phyloP scores from a whole-genome alignment of 2,113 vertebrate genomes.

The Fulmarus glacialis region DNA sequence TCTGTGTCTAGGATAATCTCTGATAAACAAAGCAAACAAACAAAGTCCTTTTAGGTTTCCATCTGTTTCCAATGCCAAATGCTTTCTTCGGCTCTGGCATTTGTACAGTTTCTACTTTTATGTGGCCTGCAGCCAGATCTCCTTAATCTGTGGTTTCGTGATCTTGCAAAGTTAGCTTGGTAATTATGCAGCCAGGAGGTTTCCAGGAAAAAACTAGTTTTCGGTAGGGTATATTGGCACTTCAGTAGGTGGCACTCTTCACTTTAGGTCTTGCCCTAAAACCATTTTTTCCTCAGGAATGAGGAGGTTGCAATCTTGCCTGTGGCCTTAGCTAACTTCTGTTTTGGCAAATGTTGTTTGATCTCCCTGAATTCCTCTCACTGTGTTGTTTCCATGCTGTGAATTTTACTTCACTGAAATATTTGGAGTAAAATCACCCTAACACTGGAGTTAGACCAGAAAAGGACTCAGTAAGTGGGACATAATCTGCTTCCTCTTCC shows the following conservation, averaged over 20 bases:
- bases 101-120: slow-evolving; percentile 2
- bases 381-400: not conserved
- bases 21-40: slow-evolving; percentile 54
- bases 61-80: not conserved
- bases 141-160: not conserved
- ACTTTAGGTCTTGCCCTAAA: not conserved
- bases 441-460: not conserved
- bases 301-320: not conserved
- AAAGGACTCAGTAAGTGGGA: not conserved
- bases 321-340: not conserved
- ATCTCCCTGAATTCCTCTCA: not conserved
- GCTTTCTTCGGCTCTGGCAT: not conserved
- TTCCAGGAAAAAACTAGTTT: not conserved
- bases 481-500: not conserved
- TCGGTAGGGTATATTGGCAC: not conserved
- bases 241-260: slow-evolving; percentile 31
- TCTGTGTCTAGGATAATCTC: not conserved
- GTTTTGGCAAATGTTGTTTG: not conserved
- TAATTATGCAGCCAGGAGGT: not conserved
- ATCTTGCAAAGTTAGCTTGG: not conserved
- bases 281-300: not conserved
- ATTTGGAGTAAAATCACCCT: not conserved
- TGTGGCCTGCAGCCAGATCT: not conserved
- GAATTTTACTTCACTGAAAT: not conserved
- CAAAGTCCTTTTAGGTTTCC: slow-evolving; percentile 47